Evolutionary conservation across 2,113 vertebrate genomes (phyloP).

Genomic region (Tyto alba): DNA sequence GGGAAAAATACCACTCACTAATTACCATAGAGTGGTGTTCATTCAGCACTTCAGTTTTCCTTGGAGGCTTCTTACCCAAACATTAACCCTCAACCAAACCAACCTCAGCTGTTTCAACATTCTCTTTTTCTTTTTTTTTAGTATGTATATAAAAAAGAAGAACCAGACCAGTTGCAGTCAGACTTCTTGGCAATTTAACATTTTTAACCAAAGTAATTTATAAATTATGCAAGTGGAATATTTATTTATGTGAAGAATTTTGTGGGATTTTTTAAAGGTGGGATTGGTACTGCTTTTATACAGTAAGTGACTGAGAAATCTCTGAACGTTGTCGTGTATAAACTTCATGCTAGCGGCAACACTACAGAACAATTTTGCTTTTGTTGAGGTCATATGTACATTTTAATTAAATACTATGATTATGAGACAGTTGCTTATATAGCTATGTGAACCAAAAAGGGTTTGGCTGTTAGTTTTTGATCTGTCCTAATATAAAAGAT

Average conservation of each 20-base stretch:
- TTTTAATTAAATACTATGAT: constrained; percentile 15
- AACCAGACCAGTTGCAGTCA: constrained; percentile 27
- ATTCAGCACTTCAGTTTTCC: constrained; percentile 63
- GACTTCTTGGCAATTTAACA: constrained; percentile 40
- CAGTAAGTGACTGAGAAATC: constrained; percentile 4
- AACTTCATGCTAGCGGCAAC: neutral
- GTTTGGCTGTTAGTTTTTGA: neutral
- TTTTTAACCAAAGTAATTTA: constrained; percentile 56
- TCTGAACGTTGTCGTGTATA: neutral
- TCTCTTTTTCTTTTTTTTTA: neutral
- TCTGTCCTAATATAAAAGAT: constrained; percentile 15
- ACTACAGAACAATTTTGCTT: neutral
- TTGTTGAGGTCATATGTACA: neutral
- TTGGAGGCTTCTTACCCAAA: constrained; percentile 60
- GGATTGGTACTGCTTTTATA: constrained; percentile 4
- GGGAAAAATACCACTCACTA: constrained; percentile 36
- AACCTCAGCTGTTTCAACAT: constrained; percentile 64
- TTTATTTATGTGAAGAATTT: constrained; percentile 49
- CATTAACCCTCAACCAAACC: constrained; percentile 58
- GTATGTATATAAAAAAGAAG: neutral
- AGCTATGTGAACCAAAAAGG: neutral
- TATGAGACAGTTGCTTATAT: neutral
- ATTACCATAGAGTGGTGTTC: constrained; percentile 58
- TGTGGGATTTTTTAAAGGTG: constrained; percentile 3
- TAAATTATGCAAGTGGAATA: constrained; percentile 53